Evolutionary conservation across 1,140 invertebrate genomes (phyloP), one percentile per base, ranked within the genome.

Genomic region (Temnothorax curvispinosus): DNA sequence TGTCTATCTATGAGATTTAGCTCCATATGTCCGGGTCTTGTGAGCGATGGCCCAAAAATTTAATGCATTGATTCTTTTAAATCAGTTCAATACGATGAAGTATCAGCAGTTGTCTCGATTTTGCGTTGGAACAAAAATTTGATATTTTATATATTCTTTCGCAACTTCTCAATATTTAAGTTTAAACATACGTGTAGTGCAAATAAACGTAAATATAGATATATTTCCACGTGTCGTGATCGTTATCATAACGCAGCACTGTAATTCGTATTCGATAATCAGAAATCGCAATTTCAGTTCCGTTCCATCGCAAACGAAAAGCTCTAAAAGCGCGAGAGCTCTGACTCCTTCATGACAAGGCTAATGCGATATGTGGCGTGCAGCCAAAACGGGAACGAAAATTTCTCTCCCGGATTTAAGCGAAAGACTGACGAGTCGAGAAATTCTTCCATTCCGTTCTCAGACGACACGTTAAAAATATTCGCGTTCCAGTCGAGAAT

Each of bases 401-500:
- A 60, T 62, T 62, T 75, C 32, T 60, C 58, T 62, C 0, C 9
- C 13, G 13, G 41, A 62, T 75, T 75, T 60, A 74, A 47, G 8
- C 1, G 27, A 67, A 35, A 21, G 69, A 21, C 67, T 32, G 27
- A 84, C 32, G 69, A 74, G 47, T 67, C 71, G 60, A 76, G 41
- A 88, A 65, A 77, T 72, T 88, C 65, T 72, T 58, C 21, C 52
- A 47, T 65, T 85, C 52, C 78, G 7, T 77, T 62, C 54, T 21
- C 50, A 21, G 32, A 67, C 38, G 47, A 11, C 58, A 58, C 21
- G 88, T 58, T 80, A 64, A 89, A 89, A 90, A 87, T 89, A 89
- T 86, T 62, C 82, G 35, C 74, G 44, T 56, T 64, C 13, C 52
- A 21, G 2, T 44, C 35, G 41, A 65, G 58, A 89, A 87, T 77